A percentile compares a stretch with the other conserved stretches of the same genome.
These are phyloP conservation scores for Xestoiulus laeticollis DNA, from an alignment of 2,888 invertebrate genomes.

Conservation along the genomic window DNA sequence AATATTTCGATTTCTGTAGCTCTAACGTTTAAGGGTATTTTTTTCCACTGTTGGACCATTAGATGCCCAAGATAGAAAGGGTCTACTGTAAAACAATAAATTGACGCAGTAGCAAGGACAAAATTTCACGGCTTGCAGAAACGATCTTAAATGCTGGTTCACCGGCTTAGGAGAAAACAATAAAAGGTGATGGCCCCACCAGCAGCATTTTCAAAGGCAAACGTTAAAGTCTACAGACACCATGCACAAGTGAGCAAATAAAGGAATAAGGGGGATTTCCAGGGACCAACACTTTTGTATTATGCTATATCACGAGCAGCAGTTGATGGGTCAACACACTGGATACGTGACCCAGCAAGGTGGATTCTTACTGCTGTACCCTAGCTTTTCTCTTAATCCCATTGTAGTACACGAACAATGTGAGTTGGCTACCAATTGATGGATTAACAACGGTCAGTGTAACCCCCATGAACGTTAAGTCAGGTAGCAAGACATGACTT, in stretches of 20 bases:
- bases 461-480: background rate
- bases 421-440: background rate
- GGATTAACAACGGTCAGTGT: background rate
- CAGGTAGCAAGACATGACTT: background rate
- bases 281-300: background rate
- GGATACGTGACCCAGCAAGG: background rate
- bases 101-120: background rate
- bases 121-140: conserved; percentile 34
- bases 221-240: background rate
- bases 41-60: background rate
- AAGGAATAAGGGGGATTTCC: background rate
- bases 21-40: background rate
- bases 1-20: background rate
- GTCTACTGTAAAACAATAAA: conserved; percentile 16
- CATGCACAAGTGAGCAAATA: conserved; percentile 23
- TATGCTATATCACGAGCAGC: background rate
- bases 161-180: conserved; percentile 28
- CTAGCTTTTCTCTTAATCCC: background rate
- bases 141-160: conserved; percentile 34
- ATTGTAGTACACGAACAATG: background rate
- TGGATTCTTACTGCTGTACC: background rate
- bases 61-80: background rate
- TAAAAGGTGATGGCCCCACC: conserved; percentile 27
- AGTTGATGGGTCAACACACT: conserved; percentile 14
- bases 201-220: conserved; percentile 12